A percentile compares a stretch with the other conserved stretches of the same genome.
Evolutionary conservation across 1,140 invertebrate genomes (phyloP).

Genomic region (Ceratosolen solmsi): DNA sequence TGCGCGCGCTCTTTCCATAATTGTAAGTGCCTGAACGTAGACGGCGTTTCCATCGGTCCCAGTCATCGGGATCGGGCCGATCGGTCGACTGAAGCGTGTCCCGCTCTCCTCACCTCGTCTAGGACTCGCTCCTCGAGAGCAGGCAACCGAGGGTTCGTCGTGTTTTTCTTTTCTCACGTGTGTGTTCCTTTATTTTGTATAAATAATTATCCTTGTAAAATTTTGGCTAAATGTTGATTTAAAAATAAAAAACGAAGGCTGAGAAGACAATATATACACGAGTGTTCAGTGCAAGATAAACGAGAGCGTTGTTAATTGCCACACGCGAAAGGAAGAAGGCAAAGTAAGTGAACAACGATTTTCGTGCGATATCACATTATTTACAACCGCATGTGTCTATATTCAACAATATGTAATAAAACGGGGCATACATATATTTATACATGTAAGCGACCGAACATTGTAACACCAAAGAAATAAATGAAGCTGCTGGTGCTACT

Average conservation of each 20-base stretch:
- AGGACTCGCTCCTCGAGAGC: neutral
- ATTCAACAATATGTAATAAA: neutral
- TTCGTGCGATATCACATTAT: neutral
- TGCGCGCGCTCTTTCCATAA: neutral
- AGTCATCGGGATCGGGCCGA: constrained; percentile 63
- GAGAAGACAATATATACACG: neutral
- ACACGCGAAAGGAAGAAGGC: neutral
- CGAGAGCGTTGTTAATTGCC: neutral
- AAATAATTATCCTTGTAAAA: neutral
- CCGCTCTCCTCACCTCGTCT: constrained; percentile 15
- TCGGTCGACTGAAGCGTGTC: constrained; percentile 55
- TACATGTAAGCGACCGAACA: neutral
- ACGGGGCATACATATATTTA: neutral
- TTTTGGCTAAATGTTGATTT: neutral
- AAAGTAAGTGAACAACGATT: neutral
- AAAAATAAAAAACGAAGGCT: neutral
- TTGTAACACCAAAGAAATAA: neutral
- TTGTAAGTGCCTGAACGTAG: neutral
- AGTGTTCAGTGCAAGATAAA: constrained; percentile 1
- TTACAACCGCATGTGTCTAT: neutral
- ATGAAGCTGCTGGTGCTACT: neutral
- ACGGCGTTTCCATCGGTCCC: constrained; percentile 44
- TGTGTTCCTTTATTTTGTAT: neutral
- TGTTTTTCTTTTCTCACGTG: neutral
- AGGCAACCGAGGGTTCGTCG: neutral